Base-by-base conservation (phyloP, 2,888 invertebrate genomes). In the Girardia tigrina region DNA sequence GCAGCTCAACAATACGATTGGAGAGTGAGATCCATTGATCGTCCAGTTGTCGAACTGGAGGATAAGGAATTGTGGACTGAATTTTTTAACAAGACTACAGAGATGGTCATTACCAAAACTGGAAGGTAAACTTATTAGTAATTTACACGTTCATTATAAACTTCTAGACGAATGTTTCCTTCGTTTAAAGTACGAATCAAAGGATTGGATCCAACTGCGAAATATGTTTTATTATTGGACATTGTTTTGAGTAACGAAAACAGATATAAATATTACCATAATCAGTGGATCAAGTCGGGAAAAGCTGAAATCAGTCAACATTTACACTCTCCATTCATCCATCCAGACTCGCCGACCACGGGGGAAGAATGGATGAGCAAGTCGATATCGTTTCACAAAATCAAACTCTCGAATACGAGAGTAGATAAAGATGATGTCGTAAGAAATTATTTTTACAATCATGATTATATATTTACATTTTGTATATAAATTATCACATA, bases 111-210 rank as follows among this genome's bases (percentile, higher is more conserved):
- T 16, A 36, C 36, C 8, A 36, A 36, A 36, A 36, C 36, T 36
- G 36, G 36, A 8, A 36, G 36, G 36, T 36, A 36, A 36, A 36
- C 8, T 36, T 12, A 36, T 36, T 16, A 16, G 16, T 36, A n/a
- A n/a, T n/a, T n/a, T n/a, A n/a, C n/a, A n/a, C n/a, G n/a, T n/a
- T n/a, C n/a, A n/a, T n/a, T n/a, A n/a, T n/a, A n/a, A n/a, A n/a
- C n/a, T 86, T 87, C 20, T 88, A 94, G 94, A 81, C 90, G 93
- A 70, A 93, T 94, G 92, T 94, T 94, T 83, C 94, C 94, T 0
- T 89, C 90, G 0, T 86, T 93, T 79, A 89, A 91, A 80, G 86
- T 91, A 28, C 87, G 88, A 0, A 85, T 93, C 0, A 86, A 86
- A 42, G 91, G 91, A 0, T 85, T 94, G 78, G 90, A 92, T 79